phyloP scores from a whole-genome alignment of 2,113 vertebrate genomes.

The Tragelaphus scriptus region DNA sequence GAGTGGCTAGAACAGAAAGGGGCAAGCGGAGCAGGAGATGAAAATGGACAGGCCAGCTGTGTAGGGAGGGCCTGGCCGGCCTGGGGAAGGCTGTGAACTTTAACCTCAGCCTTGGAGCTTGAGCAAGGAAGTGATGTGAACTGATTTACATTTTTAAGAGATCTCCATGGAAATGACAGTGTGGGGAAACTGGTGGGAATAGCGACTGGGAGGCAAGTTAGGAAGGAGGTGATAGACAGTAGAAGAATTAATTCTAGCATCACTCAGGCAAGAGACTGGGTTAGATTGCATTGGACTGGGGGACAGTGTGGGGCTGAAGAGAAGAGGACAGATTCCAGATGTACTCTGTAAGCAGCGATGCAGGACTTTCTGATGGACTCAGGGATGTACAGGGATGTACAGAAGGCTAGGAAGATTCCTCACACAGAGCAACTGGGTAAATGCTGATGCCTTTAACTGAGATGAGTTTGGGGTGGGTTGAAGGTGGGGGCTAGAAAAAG shows the following conservation, averaged over 20 bases:
- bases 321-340: not conserved
- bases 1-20: not conserved
- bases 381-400: not conserved
- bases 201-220: not conserved
- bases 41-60: no score
- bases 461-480: not conserved
- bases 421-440: not conserved
- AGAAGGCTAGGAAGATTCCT: not conserved
- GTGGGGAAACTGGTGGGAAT: not conserved
- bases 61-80: not conserved
- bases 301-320: not conserved
- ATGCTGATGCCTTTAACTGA: not conserved
- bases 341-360: not conserved
- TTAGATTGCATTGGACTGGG: not conserved
- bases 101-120: not conserved
- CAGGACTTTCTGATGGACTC: not conserved
- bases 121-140: not conserved
- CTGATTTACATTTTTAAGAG: not conserved
- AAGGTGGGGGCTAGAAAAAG: not conserved
- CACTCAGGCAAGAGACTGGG: not conserved
- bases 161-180: not conserved
- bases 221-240: not conserved
- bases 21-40: not conserved
- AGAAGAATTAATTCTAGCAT: not conserved
- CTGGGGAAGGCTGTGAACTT: not conserved